A percentile compares a stretch with the other conserved stretches of the same genome.
These are phyloP conservation scores for Meghimatium bilineatum DNA, from an alignment of 2,888 invertebrate genomes.

Conservation along the genomic window DNA sequence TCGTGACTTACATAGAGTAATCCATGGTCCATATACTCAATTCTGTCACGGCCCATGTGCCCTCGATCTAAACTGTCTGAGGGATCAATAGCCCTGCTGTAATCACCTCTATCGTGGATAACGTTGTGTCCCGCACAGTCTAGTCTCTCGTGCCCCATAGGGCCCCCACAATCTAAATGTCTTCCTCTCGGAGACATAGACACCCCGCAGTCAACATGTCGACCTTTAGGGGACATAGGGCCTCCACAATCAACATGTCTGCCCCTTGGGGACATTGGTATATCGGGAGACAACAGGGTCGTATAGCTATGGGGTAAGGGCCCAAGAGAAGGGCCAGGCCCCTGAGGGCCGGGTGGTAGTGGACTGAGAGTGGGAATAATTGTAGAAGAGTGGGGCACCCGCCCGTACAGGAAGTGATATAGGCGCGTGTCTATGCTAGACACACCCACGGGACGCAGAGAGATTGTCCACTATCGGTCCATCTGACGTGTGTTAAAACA, in stretches of 20 bases:
- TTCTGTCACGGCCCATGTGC: slow-evolving; percentile 9
- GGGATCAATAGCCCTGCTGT: slow-evolving; percentile 2
- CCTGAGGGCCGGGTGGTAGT: slow-evolving; percentile 34
- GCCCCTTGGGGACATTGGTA: slow-evolving; percentile 10
- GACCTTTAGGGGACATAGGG: slow-evolving; percentile 31
- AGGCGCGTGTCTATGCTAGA: background rate
- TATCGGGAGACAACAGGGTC: slow-evolving; percentile 13
- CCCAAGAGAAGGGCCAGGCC: slow-evolving; percentile 15
- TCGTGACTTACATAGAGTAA: slow-evolving; percentile 11
- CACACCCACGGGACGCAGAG: background rate
- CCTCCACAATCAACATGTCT: slow-evolving; percentile 20
- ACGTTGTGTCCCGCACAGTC: slow-evolving; percentile 7
- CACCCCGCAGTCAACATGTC: slow-evolving; percentile 25
- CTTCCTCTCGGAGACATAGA: slow-evolving; percentile 32
- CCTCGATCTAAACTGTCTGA: slow-evolving; percentile 2
- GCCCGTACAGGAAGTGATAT: background rate
- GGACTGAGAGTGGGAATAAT: slow-evolving; percentile 35
- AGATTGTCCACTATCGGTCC: background rate
- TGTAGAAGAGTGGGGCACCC: background rate
- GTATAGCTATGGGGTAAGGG: background rate
- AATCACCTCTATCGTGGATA: slow-evolving; percentile 18
- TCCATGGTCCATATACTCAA: slow-evolving; percentile 26
- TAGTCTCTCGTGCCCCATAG: slow-evolving; percentile 24
- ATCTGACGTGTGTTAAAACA: background rate
- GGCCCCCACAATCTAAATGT: slow-evolving; percentile 34